These are phyloP conservation scores for Galemys pyrenaicus DNA, from an alignment of 2,113 vertebrate genomes.

Conservation along the genomic window DNA sequence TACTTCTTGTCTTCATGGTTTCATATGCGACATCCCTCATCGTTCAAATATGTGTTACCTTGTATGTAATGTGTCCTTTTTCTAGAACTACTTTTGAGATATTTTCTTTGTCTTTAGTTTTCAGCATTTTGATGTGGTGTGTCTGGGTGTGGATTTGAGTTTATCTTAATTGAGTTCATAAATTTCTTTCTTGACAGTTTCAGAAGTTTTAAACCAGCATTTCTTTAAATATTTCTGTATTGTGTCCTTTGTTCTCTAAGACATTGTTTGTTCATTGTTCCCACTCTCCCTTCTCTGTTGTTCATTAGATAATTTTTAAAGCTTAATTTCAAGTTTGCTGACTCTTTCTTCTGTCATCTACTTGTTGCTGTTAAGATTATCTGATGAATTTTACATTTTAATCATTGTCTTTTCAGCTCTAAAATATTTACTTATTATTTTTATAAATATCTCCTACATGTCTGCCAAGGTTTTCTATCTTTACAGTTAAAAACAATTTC, in stretches of 20 bases:
- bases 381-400: neutral
- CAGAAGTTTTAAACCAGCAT: neutral
- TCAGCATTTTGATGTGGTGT: neutral
- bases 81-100: neutral
- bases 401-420: neutral
- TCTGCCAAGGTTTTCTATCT: neutral
- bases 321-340: neutral
- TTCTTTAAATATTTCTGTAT: neutral
- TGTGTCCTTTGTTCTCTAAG: neutral
- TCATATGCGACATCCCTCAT: neutral
- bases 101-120: neutral
- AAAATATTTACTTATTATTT: neutral
- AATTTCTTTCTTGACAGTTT: neutral
- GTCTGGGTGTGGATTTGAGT: neutral
- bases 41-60: neutral
- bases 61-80: neutral
- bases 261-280: neutral
- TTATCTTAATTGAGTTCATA: neutral
- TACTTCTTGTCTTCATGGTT: neutral
- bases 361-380: neutral
- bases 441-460: neutral
- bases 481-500: neutral
- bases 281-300: neutral
- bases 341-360: neutral
- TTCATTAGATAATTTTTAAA: neutral